Conservation (phyloP, 2,888 invertebrate genomes). For the Acanthosoma haemorrhoidale region DNA sequence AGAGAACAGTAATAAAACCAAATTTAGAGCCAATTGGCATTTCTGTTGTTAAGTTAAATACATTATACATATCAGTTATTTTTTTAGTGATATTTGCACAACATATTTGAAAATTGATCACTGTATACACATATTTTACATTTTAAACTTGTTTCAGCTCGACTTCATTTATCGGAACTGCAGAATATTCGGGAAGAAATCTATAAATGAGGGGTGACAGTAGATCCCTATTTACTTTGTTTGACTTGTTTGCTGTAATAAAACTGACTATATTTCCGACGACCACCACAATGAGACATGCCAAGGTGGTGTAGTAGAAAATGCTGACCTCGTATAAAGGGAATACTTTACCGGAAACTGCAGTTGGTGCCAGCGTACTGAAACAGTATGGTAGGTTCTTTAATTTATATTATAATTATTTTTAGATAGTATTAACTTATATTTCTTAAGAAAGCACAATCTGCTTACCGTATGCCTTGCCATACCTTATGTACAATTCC, state of each 20-base stretch:
- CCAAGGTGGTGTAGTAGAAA: neutral
- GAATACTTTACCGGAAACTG: neutral
- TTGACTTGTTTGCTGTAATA: slow-evolving; percentile 53
- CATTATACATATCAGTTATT: no score
- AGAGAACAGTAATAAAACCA: no score
- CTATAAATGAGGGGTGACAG: slow-evolving; percentile 55
- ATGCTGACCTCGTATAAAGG: neutral
- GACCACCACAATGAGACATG: slow-evolving; percentile 51
- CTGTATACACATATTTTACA: neutral
- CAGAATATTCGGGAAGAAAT: slow-evolving; percentile 44
- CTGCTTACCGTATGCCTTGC: no score
- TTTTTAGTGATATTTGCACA: no score
- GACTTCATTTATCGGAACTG: neutral
- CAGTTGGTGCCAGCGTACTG: neutral
- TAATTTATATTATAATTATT: no score
- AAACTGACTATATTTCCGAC: slow-evolving; percentile 59
- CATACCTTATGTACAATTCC: no score
- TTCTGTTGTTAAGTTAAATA: no score
- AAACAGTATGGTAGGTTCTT: neutral
- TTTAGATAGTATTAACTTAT: no score
- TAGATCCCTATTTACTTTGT: slow-evolving; percentile 55
- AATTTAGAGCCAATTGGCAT: no score
- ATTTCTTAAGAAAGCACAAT: no score
- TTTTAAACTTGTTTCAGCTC: neutral
- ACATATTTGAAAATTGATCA: no score